Base-by-base conservation (phyloP, 2,797 vertebrate species). In the Heliangelus exortis region DNA sequence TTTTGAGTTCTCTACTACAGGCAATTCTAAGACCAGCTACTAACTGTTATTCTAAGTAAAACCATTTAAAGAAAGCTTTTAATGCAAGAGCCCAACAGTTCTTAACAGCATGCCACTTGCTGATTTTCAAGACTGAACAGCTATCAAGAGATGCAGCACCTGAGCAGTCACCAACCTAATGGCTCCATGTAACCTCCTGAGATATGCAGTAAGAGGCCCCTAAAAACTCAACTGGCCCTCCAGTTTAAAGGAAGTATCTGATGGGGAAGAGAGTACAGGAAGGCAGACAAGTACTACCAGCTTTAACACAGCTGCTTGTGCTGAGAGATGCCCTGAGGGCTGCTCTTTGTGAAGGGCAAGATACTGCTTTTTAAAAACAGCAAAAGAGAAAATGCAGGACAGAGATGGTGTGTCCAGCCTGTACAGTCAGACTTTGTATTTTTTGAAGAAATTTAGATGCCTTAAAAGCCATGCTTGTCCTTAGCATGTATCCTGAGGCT, bases 401-500 rank as follows among this genome's bases (percentile, higher is more conserved):
- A 89, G 61, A 84, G 92, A 83, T 77, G 36, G 26, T 69, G 28
- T 26, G 54, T 75, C 51, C 78, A 51, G 65, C 43, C 88, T 73
- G 85, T 47, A 76, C 63, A 93, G 39, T 9, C 6, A 83, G 53
- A 76, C 36, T 84, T 79, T 33, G 41, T 55, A 95, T 78, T 75
- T 75, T 96, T 33, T 76, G 21, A 54, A 85, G 63, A 74, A 94
- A 92, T 31, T 65, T 78, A 93, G 86, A 77, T 93, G 95, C 62
- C 67, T 79, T 93, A 84, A 92, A 94, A 94, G 71, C 82, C 92
- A 79, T 93, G 61, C 62, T 91, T 92, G 67, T 94, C 43, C 33
- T 51, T 72, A 90, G 71, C 75, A 94, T 26, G 83, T 87, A 92
- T 75, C 91, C 76, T 95, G 93, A 95, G 88, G 59, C 90, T 96